Evolutionary conservation across 1,140 invertebrate species (phyloP).

Genomic region (Theocolax elegans): DNA sequence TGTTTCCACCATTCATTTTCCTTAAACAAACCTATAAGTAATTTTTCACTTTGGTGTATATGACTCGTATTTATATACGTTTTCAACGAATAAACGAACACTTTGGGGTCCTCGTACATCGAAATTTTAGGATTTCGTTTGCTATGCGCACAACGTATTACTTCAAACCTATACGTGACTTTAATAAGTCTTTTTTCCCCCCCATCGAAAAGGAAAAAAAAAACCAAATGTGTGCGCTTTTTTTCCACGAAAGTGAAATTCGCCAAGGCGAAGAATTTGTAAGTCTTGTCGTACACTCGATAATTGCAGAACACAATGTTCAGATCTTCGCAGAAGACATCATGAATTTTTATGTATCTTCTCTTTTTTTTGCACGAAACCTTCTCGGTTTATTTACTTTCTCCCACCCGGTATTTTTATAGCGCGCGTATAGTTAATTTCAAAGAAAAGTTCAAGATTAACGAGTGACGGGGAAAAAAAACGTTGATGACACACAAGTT

Average conservation of each 20-base stretch:
- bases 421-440: background rate
- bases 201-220: too few species aligned
- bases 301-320: slow-evolving; percentile 13
- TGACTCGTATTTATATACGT: too few species aligned
- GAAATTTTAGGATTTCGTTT: slow-evolving; percentile 15
- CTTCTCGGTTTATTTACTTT: slow-evolving; percentile 18
- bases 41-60: too few species aligned
- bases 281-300: background rate
- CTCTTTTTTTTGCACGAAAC: too few species aligned
- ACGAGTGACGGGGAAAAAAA: background rate
- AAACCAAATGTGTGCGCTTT: background rate
- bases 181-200: slow-evolving; percentile 22
- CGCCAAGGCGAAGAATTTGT: slow-evolving; percentile 6
- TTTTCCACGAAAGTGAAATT: slow-evolving; percentile 20
- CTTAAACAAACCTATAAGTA: too few species aligned
- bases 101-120: slow-evolving; percentile 9
- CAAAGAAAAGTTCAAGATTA: background rate
- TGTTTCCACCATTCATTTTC: too few species aligned
- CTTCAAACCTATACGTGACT: slow-evolving; percentile 32
- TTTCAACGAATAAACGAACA: slow-evolving; percentile 8
- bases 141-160: background rate
- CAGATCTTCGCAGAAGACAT: background rate
- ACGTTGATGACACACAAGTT: slow-evolving; percentile 23
- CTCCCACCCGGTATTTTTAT: background rate
- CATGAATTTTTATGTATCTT: background rate